Percentiles rank a stretch among this genome's conserved stretches.
Conservation (phyloP, 2,888 invertebrate species). For the Rhingia rostrata region DNA sequence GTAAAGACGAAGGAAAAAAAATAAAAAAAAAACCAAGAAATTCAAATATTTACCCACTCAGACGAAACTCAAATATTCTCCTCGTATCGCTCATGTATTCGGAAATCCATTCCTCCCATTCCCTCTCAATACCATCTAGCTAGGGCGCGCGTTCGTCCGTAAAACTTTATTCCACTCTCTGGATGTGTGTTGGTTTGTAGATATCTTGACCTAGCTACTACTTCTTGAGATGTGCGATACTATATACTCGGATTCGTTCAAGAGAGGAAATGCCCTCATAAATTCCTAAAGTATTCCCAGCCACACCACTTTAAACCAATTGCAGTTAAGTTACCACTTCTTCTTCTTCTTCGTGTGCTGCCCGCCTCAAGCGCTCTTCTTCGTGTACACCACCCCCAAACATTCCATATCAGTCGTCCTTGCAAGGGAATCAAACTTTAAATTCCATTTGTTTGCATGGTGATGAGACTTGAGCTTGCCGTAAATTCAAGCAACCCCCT, state of each 20-base stretch:
- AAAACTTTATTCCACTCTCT: slow-evolving; percentile 11
- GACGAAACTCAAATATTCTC: slow-evolving; percentile 51
- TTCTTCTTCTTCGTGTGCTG: background rate
- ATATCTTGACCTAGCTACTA: slow-evolving; percentile 61
- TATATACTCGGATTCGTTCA: slow-evolving; percentile 6
- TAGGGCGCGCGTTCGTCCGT: slow-evolving; percentile 22
- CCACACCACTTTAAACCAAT: slow-evolving; percentile 59
- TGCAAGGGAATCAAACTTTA: slow-evolving; percentile 63
- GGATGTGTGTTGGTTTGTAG: background rate
- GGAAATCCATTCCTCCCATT: slow-evolving; percentile 17
- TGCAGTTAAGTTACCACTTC: slow-evolving; percentile 53
- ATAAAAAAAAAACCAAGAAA: too few species aligned
- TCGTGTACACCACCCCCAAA: background rate
- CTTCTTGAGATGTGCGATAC: slow-evolving; percentile 29
- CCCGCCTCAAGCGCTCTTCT: background rate
- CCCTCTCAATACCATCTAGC: slow-evolving; percentile 14
- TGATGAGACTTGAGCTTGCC: slow-evolving; percentile 67
- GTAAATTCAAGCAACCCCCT: slow-evolving; percentile 38
- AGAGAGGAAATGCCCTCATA: slow-evolving; percentile 57
- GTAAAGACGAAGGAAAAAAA: too few species aligned
- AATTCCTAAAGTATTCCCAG: slow-evolving; percentile 53
- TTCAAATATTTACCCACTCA: slow-evolving; percentile 41
- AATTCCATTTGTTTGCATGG: slow-evolving; percentile 67
- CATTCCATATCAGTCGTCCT: slow-evolving; percentile 54
- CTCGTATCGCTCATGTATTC: slow-evolving; percentile 38